phyloP scores from a whole-genome alignment of 2,888 invertebrate species.

The Dichetophora obliterata region DNA sequence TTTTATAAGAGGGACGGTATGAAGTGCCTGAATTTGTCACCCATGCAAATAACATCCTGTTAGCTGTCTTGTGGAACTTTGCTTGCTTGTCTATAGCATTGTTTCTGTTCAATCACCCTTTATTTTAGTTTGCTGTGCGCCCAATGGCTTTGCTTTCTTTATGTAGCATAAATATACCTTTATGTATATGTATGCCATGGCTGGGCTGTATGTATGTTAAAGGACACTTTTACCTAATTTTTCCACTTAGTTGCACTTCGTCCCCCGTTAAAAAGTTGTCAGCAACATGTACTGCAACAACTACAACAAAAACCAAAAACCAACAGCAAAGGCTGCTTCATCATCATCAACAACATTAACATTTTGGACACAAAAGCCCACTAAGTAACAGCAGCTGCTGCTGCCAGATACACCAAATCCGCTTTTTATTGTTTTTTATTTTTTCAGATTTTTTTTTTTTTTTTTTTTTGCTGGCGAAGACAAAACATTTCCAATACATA shows the following conservation, averaged over 20 bases:
- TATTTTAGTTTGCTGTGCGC: not conserved
- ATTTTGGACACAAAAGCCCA: conserved; percentile 37
- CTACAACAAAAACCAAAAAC: not conserved
- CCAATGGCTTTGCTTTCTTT: not conserved
- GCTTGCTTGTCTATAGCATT: not conserved
- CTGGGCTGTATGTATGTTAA: not conserved
- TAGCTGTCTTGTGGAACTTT: not conserved
- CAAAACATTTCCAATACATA: too few species aligned
- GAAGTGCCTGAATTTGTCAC: not conserved
- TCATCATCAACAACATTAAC: conserved; percentile 42
- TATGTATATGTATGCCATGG: not conserved
- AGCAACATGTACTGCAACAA: conserved; percentile 51
- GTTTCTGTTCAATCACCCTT: conserved; percentile 18
- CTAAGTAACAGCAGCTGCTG: conserved; percentile 39
- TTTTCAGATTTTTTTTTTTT: conserved; percentile 33
- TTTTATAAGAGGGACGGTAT: too few species aligned
- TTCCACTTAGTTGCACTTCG: conserved; percentile 61
- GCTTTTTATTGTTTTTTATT: not conserved
- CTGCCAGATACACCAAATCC: conserved; percentile 29
- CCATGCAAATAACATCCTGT: not conserved
- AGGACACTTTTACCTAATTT: conserved; percentile 60
- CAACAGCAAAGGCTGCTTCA: conserved; percentile 22
- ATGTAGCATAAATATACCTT: conserved; percentile 17
- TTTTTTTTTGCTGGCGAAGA: conserved; percentile 16
- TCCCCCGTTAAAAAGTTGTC: conserved; percentile 49